Conservation (phyloP, 2,113 vertebrate species). For the Puffinus mauretanicus region DNA sequence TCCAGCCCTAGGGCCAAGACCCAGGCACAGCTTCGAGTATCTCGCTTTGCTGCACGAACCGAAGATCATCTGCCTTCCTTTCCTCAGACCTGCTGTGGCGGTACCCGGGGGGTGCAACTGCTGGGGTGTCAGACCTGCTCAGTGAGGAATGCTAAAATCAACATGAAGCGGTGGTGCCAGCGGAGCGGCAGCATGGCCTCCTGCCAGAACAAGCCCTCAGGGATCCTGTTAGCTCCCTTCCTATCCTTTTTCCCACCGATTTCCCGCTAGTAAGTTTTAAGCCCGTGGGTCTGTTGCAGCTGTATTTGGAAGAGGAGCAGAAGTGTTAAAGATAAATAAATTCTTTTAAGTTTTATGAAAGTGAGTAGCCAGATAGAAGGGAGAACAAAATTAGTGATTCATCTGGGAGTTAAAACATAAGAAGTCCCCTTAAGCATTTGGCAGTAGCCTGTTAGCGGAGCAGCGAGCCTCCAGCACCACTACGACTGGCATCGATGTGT, state of each 20-base stretch:
- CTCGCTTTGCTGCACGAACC: neutral
- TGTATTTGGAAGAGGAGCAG: neutral
- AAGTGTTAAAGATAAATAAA: neutral
- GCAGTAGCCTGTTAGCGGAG: neutral
- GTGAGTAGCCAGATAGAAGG: neutral
- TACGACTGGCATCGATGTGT: fast-evolving
- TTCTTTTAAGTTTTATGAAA: neutral
- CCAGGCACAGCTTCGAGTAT: neutral
- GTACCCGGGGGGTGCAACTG: neutral
- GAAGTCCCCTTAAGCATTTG: neutral
- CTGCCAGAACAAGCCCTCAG: neutral
- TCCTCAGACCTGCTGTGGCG: neutral
- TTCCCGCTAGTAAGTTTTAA: neutral
- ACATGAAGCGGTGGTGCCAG: neutral
- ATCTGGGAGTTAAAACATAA: neutral
- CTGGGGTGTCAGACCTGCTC: neutral
- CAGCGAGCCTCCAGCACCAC: fast-evolving
- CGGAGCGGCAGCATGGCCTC: neutral
- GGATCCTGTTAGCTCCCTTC: neutral
- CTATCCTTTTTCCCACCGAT: neutral
- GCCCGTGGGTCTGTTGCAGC: neutral
- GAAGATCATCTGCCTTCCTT: neutral
- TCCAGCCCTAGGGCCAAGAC: neutral
- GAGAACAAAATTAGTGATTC: neutral
- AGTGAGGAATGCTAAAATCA: neutral